Base-by-base conservation (phyloP, 2,888 invertebrate genomes). In the Pecten maximus region DNA sequence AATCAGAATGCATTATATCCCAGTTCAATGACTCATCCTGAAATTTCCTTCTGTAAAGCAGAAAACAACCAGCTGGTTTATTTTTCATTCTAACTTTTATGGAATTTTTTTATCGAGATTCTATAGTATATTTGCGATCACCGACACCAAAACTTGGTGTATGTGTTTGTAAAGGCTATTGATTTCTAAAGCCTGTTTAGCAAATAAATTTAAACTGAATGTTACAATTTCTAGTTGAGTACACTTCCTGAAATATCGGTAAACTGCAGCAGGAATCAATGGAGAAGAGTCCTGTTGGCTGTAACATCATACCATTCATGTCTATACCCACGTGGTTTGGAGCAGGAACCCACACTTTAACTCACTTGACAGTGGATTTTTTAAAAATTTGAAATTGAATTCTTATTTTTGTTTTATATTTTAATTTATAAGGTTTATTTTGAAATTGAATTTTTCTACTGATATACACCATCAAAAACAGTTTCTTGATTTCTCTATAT, bases 171-270 rank as follows among this genome's bases (percentile, higher is more conserved):
- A 15, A 35, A 28, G 35, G 28, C 35, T 74, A 74, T 74, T 74
- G 74, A 74, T 74, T 74, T 74, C 35, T 74, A 74, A 35, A 35
- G 74, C 19, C 28, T 74, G 74, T 74, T 74, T 15, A 74, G 74
- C 74, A 74, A 74, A 74, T 74, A 74, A 74, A 74, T 74, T 74
- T 74, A 15, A 74, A 74, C 35, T 74, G 74, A 74, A 74, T 74
- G 74, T 74, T 74, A 74, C 28, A 35, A 74, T 74, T 74, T 74
- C 74, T 35, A 74, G 74, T 74, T 74, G 74, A 74, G 74, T 74
- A 74, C 74, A 12, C 74, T 74, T 74, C 35, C 74, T 12, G 74
- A 74, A 74, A 74, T 74, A 23, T 74, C 23, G 23, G 60, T 74
- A 10, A 35, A 74, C 74, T 74, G 74, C 35, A 74, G 74, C 28